Evolutionary conservation across 2,888 invertebrate species (phyloP), one percentile per base, ranked within the genome.

Genomic region (Parnassius mnemosyne): DNA sequence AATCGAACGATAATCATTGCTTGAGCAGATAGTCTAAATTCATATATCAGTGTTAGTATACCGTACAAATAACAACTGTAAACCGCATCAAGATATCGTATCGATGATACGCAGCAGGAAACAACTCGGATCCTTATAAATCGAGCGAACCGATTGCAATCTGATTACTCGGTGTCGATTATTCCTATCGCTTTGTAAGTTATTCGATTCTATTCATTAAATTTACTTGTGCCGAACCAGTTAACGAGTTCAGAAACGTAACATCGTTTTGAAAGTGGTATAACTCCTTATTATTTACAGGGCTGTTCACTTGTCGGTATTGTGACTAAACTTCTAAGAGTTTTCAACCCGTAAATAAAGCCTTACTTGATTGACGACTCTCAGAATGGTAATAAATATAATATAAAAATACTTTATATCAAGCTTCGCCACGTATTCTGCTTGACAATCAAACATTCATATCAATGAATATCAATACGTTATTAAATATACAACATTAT

Each of bases 141-240:
- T 89, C 86, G 78, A 81, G 77, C 68, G 76, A 78, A 79, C 76
- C 79, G 88, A 89, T 89, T 81, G 78, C 80, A 76, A 89, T 89
- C 89, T 82, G 84, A 89, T 87, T 82, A 84, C 82, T 78, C 79
- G 76, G 88, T 85, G 89, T 87, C 89, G 89, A 90, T 90, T 89
- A 90, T 89, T 84, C 84, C 82, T 86, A 87, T 84, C 80, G 80
- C 79, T 78, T 72, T 82, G 85, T 88, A 87, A 89, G 81, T 89
- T 89, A 88, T 87, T 82, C 84, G 83, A 80, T 80, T 84, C 86
- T 81, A 88, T 89, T 89, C 89, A 88, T 87, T 89, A 83, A 85
- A 85, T 83, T 80, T 78, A 75, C 77, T 81, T 76, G 77, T 77
- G 75, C 75, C 75, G 76, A 78, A 76, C 76, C 75, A 82, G 88